Evolutionary conservation across 2,797 vertebrate genomes (phyloP), one percentile per base, ranked within the genome.

Genomic region (Urophycis tenuis): DNA sequence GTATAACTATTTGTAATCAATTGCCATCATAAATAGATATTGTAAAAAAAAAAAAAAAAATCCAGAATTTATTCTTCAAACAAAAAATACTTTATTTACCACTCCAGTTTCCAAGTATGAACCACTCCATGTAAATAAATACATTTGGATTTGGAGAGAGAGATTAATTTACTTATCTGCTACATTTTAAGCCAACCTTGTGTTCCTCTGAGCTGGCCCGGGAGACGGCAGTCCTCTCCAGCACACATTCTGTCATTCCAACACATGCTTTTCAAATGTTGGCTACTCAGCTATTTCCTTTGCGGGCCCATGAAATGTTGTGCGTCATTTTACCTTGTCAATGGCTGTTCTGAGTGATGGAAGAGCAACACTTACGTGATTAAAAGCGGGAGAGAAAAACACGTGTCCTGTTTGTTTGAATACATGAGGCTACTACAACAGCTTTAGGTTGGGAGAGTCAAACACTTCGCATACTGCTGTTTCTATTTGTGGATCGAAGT

Each of bases 361-460:
- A 67, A 75, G 74, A 79, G 49, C 53, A 74, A 0, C 78, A 82
- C 74, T 81, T 31, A 81, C 74, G 74, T 32, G 33, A 91, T 81
- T 85, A 88, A 89, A 89, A 49, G 73, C 3, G 80, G 81, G 71
- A 79, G 83, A 82, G 10, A 12, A 69, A 60, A 60, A 60, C n/a
- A 60, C 25, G 53, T 60, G 22, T 9, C 53, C 22, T 8, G 53
- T 10, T 60, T 25, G 17, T 45, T 45, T 45, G 12, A 15, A 45
- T 60, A 8, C 25, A 10, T 60, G n/a, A 25, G 53, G 25, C 17
- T 25, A 9, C 8, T 60, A 25, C 11, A 3, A 9, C 8, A 60
- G 25, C 22, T 17, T 8, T n/a, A 8, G 49, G 53, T 25, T 60
- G 22, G 22, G 15, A 39, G 45, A 1, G 53, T 60, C 53, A 60